These are phyloP conservation scores for Dicyrtomina minuta DNA, from an alignment of 2,888 invertebrate species.

Conservation along the genomic window DNA sequence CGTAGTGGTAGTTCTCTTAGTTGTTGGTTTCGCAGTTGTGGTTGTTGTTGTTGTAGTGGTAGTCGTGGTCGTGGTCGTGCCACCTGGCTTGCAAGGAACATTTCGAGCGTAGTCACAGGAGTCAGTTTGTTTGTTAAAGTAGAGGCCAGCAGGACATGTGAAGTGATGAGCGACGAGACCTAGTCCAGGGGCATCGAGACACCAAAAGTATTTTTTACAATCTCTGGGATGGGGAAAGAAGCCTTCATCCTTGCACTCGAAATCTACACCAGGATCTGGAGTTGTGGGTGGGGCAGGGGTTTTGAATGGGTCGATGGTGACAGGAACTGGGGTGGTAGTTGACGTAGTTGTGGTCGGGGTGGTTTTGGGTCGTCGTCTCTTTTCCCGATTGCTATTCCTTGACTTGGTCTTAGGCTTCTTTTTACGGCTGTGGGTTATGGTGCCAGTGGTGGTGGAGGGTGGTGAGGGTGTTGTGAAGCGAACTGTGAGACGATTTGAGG, in stretches of 20 bases:
- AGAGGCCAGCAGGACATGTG: conserved; percentile 87
- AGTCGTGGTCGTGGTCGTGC: conserved; percentile 54
- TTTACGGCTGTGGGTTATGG: conserved; percentile 38
- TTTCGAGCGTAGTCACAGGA: conserved; percentile 90
- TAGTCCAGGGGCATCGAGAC: conserved; percentile 82
- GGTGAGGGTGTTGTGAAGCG: conserved; percentile 52
- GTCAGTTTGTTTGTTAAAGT: conserved; percentile 87
- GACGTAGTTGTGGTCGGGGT: conserved; percentile 60
- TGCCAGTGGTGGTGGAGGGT: conserved; percentile 52
- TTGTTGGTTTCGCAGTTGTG: conserved; percentile 56
- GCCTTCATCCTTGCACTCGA: conserved; percentile 89
- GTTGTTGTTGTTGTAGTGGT: conserved; percentile 59
- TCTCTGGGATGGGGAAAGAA: conserved; percentile 89
- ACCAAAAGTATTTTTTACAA: conserved; percentile 95
- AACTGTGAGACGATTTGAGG: conserved; percentile 34
- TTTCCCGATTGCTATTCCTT: conserved; percentile 40
- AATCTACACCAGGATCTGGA: conserved; percentile 70
- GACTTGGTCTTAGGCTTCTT: conserved; percentile 38
- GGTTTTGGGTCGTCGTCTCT: conserved; percentile 54
- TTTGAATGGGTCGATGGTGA: neutral
- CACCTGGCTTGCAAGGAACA: conserved; percentile 60
- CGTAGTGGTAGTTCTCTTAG: conserved; percentile 54
- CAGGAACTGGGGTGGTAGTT: conserved; percentile 54
- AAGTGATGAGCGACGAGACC: conserved; percentile 90
- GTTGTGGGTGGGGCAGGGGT: conserved; percentile 86